Conservation (phyloP, 2,113 vertebrate species). For the Gobiocypris rarus region DNA sequence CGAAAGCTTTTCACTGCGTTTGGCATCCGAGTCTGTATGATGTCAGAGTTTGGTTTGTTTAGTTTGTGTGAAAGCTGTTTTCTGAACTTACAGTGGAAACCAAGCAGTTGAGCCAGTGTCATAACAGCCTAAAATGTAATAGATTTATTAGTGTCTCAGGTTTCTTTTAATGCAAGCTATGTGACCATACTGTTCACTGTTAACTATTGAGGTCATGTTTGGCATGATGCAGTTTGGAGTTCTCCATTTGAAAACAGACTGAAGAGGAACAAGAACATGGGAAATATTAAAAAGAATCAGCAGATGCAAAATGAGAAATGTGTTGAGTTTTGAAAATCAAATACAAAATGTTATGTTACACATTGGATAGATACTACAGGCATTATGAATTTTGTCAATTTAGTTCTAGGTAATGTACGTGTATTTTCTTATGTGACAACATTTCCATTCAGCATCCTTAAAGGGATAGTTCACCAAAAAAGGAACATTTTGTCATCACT, state of each 20-base stretch:
- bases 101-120: slow-evolving; percentile 3
- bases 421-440: neutral
- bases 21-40: neutral
- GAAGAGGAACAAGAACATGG: neutral
- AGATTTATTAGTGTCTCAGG: slow-evolving; percentile 15
- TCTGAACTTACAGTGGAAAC: neutral
- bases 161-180: slow-evolving; percentile 3
- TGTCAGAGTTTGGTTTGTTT: slow-evolving; percentile 29
- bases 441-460: neutral
- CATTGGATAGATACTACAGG: neutral
- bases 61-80: slow-evolving; percentile 23
- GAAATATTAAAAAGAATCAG: neutral
- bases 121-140: neutral
- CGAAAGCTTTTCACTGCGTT: neutral
- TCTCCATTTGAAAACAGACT: neutral
- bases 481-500: too few species aligned
- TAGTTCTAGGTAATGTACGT: neutral
- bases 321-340: neutral
- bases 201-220: slow-evolving; percentile 16
- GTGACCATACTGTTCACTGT: neutral
- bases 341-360: neutral
- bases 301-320: neutral
- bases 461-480: too few species aligned
- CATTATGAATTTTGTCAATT: neutral
- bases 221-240: slow-evolving; percentile 4